Evolutionary conservation across 2,888 invertebrate species (phyloP).

Genomic region (Ophonus ardosiacus): DNA sequence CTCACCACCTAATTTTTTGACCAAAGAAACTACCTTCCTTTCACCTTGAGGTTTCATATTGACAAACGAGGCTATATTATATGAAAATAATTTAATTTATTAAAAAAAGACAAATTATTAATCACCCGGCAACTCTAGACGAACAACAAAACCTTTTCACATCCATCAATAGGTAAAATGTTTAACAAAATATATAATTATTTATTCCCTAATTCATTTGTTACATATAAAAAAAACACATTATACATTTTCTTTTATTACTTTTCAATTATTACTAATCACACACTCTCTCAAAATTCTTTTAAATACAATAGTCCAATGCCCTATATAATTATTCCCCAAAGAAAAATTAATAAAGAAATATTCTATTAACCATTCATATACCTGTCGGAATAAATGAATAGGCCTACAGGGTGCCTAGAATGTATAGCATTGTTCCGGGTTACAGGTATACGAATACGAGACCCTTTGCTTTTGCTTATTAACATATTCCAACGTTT

Average conservation of each 20-base stretch:
- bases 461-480: not conserved
- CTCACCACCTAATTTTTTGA: too few relatives aligned
- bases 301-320: not conserved
- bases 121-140: too few relatives aligned
- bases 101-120: too few relatives aligned
- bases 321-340: conserved; percentile 33
- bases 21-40: too few relatives aligned
- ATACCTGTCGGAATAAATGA: conserved; percentile 9
- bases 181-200: too few relatives aligned
- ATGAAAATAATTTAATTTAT: too few relatives aligned
- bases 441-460: conserved; percentile 26
- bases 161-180: too few relatives aligned
- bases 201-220: too few relatives aligned
- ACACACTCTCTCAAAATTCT: not conserved
- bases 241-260: not conserved
- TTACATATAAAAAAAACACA: not conserved
- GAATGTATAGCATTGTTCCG: conserved; percentile 32
- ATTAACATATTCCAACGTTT: not conserved
- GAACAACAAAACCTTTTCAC: too few relatives aligned
- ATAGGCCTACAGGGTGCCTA: conserved; percentile 25
- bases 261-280: not conserved
- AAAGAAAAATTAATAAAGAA: conserved; percentile 38
- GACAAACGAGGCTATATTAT: too few relatives aligned
- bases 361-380: conserved; percentile 15
- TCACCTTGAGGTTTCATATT: too few relatives aligned